phyloP scores from a whole-genome alignment of 2,113 vertebrate species.

The Rhizomys pruinosus region DNA sequence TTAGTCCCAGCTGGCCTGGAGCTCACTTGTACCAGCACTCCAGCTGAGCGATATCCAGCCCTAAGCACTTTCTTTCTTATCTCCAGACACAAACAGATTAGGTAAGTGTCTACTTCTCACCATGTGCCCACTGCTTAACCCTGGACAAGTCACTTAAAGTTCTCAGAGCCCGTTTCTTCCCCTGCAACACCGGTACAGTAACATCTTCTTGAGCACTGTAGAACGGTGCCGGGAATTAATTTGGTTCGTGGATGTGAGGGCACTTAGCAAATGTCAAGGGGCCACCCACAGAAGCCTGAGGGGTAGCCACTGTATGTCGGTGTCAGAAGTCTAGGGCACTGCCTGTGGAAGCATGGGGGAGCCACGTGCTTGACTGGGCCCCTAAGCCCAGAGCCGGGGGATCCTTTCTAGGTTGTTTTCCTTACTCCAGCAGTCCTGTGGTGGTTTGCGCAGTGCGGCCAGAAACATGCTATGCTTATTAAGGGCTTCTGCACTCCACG shows the following conservation, averaged over 20 bases:
- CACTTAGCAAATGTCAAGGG: background rate
- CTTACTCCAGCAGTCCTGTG: background rate
- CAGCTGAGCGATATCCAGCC: background rate
- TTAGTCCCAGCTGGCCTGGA: too few relatives aligned
- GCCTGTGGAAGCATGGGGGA: background rate
- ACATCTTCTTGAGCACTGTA: background rate
- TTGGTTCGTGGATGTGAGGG: background rate
- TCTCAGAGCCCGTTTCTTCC: background rate
- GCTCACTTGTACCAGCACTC: background rate
- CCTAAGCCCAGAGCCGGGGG: conserved; percentile 28
- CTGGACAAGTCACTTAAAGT: background rate
- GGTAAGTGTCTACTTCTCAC: conserved; percentile 22
- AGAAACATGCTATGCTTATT: conserved; percentile 40
- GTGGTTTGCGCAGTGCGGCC: conserved; percentile 48
- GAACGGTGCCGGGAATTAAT: background rate
- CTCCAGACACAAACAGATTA: conserved; percentile 14
- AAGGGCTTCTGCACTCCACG: conserved; percentile 57
- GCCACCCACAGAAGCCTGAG: background rate
- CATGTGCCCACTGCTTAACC: background rate
- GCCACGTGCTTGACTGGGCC: background rate
- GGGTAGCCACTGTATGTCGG: background rate
- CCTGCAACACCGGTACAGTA: background rate
- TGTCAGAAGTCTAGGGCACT: background rate
- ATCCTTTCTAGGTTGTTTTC: background rate
- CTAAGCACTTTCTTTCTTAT: background rate